A percentile compares a stretch with the other conserved stretches of the same genome.
These are phyloP conservation scores for Brachionus manjavacas DNA, from an alignment of 1,140 invertebrate species.

Conservation along the genomic window DNA sequence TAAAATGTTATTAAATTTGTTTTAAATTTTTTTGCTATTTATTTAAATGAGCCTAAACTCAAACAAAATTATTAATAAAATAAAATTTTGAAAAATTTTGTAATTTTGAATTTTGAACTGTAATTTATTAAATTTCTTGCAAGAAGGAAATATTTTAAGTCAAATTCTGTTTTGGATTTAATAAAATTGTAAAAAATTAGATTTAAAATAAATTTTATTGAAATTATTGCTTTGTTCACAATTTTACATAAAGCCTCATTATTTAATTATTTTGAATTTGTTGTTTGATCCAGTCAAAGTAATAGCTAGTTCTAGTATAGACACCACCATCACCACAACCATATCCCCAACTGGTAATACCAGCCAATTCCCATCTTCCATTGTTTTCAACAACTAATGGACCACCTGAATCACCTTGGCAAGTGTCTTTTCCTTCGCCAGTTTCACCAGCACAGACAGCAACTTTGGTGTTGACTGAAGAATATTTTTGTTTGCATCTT, in stretches of 20 bases:
- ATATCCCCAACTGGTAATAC: slow-evolving; percentile 17
- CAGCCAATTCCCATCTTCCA: slow-evolving; percentile 4
- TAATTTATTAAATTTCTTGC: too few species aligned
- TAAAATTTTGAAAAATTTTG: too few species aligned
- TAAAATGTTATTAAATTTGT: too few species aligned
- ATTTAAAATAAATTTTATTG: not conserved
- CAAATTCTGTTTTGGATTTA: not conserved
- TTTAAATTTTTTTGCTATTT: too few species aligned
- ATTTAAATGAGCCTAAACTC: too few species aligned
- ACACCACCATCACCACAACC: slow-evolving; percentile 43
- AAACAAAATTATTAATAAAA: too few species aligned
- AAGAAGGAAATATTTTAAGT: too few species aligned
- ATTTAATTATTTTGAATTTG: not conserved
- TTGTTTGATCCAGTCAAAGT: slow-evolving; percentile 10
- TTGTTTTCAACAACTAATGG: slow-evolving; percentile 14
- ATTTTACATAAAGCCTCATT: not conserved
- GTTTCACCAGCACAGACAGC: slow-evolving; percentile 36
- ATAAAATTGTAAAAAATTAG: not conserved
- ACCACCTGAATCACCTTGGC: slow-evolving; percentile 43
- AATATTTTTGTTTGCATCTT: slow-evolving; percentile 26
- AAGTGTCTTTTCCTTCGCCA: slow-evolving; percentile 18
- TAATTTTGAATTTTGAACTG: too few species aligned
- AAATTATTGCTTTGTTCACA: not conserved
- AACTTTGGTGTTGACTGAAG: not conserved
- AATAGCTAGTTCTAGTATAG: slow-evolving; percentile 9